Evolutionary conservation across 2,888 invertebrate genomes (phyloP).

Genomic region (Rhagium mordax): DNA sequence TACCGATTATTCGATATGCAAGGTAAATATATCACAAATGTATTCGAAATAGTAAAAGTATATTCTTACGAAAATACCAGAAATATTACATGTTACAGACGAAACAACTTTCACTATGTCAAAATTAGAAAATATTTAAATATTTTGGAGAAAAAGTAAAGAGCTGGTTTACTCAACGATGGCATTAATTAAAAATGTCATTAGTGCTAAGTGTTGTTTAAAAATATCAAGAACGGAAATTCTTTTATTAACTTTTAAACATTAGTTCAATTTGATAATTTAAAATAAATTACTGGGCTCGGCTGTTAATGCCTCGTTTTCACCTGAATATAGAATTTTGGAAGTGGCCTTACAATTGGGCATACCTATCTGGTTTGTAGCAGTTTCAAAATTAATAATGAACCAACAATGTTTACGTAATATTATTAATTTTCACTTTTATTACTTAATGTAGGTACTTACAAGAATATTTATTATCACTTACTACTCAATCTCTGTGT

Average conservation of each 20-base stretch:
- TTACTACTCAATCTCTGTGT: too few species aligned
- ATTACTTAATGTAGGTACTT: too few species aligned
- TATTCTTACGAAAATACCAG: conserved; percentile 29
- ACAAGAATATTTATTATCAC: too few species aligned
- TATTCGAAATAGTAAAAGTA: conserved; percentile 22
- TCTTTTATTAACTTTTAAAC: background rate
- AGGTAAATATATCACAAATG: conserved; percentile 20
- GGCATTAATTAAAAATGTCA: background rate
- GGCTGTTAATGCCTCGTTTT: too few species aligned
- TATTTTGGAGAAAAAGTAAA: conserved; percentile 1
- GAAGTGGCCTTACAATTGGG: too few species aligned
- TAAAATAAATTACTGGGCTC: background rate
- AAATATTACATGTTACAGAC: conserved; percentile 19
- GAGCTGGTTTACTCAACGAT: background rate
- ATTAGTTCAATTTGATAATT: background rate
- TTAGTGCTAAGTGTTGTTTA: background rate
- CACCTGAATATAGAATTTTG: too few species aligned
- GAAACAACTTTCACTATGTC: conserved; percentile 28
- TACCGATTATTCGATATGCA: conserved; percentile 1
- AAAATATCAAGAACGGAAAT: background rate
- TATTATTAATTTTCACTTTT: too few species aligned
- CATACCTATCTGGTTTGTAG: too few species aligned
- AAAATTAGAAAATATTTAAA: conserved; percentile 22
- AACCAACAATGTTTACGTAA: too few species aligned
- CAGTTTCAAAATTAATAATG: too few species aligned